A percentile compares a stretch with the other conserved stretches of the same genome.
These are phyloP conservation scores for Phaethornis superciliosus DNA, from an alignment of 2,113 vertebrate species.

Conservation along the genomic window DNA sequence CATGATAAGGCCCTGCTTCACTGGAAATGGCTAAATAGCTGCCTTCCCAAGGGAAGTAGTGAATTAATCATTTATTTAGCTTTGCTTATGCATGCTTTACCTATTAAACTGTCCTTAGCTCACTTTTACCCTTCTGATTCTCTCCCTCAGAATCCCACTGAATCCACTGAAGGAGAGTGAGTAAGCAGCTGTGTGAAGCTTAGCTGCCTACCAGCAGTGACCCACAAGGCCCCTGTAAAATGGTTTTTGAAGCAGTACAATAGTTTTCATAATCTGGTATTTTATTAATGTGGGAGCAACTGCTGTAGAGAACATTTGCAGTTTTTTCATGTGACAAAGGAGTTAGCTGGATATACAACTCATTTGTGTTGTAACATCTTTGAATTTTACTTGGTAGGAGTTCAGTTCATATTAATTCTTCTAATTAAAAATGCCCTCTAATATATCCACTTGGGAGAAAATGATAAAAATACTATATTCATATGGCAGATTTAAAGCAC, in stretches of 20 bases:
- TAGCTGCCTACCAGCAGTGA: not conserved
- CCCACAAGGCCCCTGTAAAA: not conserved
- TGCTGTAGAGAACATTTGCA: not conserved
- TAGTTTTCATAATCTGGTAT: not conserved
- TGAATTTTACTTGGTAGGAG: not conserved
- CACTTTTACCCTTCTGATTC: not conserved
- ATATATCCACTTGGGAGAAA: not conserved
- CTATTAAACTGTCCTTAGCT: not conserved
- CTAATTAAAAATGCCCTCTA: not conserved
- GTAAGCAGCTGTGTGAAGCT: not conserved
- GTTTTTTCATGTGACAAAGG: not conserved
- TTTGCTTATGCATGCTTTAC: not conserved
- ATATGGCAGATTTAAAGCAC: not conserved
- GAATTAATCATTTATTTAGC: not conserved
- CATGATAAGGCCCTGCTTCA: not conserved
- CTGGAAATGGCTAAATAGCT: not conserved
- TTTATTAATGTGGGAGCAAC: not conserved
- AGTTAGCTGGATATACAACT: not conserved
- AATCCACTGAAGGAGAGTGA: not conserved
- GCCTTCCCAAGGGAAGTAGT: not conserved
- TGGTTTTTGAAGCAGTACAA: not conserved
- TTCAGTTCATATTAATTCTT: not conserved
- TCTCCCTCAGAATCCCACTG: not conserved
- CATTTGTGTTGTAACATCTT: not conserved
- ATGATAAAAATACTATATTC: not conserved